Conservation (phyloP, 2,888 invertebrate species). For the Enoplolaimus lenunculus region DNA sequence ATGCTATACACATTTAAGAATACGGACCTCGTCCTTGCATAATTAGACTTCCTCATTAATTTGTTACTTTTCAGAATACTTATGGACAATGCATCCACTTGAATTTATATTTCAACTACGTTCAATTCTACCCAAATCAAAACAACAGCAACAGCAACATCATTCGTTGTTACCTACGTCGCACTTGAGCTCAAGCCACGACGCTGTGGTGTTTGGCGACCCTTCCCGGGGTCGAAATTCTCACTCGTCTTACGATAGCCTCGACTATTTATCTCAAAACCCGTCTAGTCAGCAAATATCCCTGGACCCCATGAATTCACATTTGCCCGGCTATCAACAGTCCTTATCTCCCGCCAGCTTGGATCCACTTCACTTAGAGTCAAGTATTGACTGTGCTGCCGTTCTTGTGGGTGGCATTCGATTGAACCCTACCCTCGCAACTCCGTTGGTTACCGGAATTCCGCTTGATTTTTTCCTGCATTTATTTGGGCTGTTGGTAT, state of each 20-base stretch:
- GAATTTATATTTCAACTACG: slow-evolving; percentile 6
- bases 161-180: no score
- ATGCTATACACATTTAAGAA: no score
- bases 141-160: neutral
- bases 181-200: no score
- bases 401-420: neutral
- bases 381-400: neutral
- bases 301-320: no score
- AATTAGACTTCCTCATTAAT: no score
- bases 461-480: slow-evolving; percentile 68
- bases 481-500: slow-evolving; percentile 60
- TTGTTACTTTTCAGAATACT: slow-evolving; percentile 6
- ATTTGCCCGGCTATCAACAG: no score
- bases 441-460: slow-evolving; percentile 46
- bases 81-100: slow-evolving; percentile 12
- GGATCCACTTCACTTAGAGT: neutral
- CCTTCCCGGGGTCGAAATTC: no score
- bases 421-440: slow-evolving; percentile 27
- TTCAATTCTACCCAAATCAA: neutral
- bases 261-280: no score
- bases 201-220: slow-evolving; percentile 19
- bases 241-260: no score
- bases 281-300: no score
- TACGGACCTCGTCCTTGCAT: no score
- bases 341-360: neutral